Base-by-base conservation (phyloP, 2,888 invertebrate genomes). In the Tryphoninae sp. region DNA sequence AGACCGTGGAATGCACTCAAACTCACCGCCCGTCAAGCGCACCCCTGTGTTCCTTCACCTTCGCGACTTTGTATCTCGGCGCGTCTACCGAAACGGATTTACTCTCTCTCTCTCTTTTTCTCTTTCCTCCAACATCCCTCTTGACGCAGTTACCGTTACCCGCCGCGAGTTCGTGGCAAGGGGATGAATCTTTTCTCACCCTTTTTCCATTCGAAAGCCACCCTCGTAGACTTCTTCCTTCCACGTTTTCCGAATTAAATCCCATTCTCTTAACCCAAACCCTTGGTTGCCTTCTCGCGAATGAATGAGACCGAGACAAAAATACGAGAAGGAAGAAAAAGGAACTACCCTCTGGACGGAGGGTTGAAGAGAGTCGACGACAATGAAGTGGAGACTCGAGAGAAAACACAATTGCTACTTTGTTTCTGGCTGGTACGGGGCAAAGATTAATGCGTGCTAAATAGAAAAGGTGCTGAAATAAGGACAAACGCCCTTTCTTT, bases 1-100 rank as follows among this genome's bases (percentile, higher is more conserved):
- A 89, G 89, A 90, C 88, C 88, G 84, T 85, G 89, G 89, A 90
- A 91, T 90, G 90, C 90, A 90, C 89, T 90, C 87, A 84, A 89
- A 88, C 86, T 88, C 87, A 82, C 78, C 86, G 87, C 86, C 87
- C 88, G 88, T 89, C 89, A 84, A 83, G 78, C 69, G 79, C 83
- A 69, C 79, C 83, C 74, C 78, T 53, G 16, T 53, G 16, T 78
- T 71, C 59, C 72, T 80, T 78, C 67, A 69, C 69, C 77, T 59
- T 59, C 79, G 69, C 84, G 78, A 81, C 81, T 84, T 83, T 81
- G 81, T 80, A 83, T 80, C 80, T 83, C 80, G 69, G 58, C 78
- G 75, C 78, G 78, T 78, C 78, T 83, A 78, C 80, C 83, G 78
- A 78, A 83, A 82, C 82, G 82, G 82, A 82, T 82, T 82, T 82